phyloP scores from a whole-genome alignment of 2,888 invertebrate genomes.

The Parelbella ahira region DNA sequence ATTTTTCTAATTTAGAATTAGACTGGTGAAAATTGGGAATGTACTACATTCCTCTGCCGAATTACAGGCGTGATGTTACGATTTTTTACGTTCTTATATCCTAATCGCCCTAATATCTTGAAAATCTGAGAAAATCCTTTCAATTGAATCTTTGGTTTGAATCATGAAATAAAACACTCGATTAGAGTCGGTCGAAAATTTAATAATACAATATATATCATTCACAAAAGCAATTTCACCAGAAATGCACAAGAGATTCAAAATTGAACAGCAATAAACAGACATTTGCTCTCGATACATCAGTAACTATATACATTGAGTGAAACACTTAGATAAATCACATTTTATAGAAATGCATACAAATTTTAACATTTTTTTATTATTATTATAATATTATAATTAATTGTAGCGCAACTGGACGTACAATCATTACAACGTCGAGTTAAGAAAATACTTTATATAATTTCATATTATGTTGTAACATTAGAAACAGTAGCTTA shows the following conservation, averaged over 20 bases:
- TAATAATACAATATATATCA: slow-evolving; percentile 67
- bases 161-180: slow-evolving; percentile 32
- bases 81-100: too few relatives aligned
- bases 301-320: slow-evolving; percentile 56
- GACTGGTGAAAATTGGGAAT: too few relatives aligned
- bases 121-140: too few relatives aligned
- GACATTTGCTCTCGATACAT: slow-evolving; percentile 58
- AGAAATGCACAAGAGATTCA: slow-evolving; percentile 76
- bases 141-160: too few relatives aligned
- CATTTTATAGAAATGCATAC: slow-evolving; percentile 62
- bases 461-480: slow-evolving; percentile 49
- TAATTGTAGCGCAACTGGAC: slow-evolving; percentile 71
- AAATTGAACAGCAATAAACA: slow-evolving; percentile 57
- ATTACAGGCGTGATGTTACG: too few relatives aligned
- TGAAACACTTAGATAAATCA: slow-evolving; percentile 51
- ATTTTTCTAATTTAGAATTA: too few relatives aligned
- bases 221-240: slow-evolving; percentile 68
- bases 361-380: slow-evolving; percentile 45
- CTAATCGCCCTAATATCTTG: too few relatives aligned
- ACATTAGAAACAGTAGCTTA: slow-evolving; percentile 63
- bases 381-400: slow-evolving; percentile 41
- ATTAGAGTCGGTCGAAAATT: slow-evolving; percentile 56
- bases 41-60: too few relatives aligned
- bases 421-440: slow-evolving; percentile 57
- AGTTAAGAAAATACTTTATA: slow-evolving; percentile 61